Base-by-base conservation (phyloP, 2,113 vertebrate genomes). In the Erythrocercus mccallii region DNA sequence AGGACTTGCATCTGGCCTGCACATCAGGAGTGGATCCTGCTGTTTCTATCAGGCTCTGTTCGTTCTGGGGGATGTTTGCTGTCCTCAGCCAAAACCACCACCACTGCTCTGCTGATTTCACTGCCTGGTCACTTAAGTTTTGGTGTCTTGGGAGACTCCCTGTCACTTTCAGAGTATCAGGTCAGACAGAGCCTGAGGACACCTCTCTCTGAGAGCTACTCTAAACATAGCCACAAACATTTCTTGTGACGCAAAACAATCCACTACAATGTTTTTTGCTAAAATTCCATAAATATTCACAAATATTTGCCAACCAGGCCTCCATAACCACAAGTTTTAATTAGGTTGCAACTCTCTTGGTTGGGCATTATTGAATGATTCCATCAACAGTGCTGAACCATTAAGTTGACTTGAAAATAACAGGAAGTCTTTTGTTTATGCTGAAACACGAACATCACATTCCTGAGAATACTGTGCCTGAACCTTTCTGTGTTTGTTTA, bases 271-370 rank as follows among this genome's bases (percentile, higher is more conserved):
- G 0, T 4, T 58, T 92, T 92, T 81, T 78, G 16, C 35, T 94
- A 70, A 88, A 88, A 68, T 6, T 3, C 20, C 28, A 93, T 78
- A 90, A 90, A 88, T 96, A 94, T 92, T 90, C 40, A 93, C 47
- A 92, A 94, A 86, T 57, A 74, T 86, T 92, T 90, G n/a, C 51
- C 27, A 2, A 74, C 31, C 7, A 47, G 68, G 7, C 53, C 62
- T 83, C 51, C 2, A 25, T 51, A 86, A 58, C 40, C 40, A 69
- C 0, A 5, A 56, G 56, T 68, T 90, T 92, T 96, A 94, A 95
- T 95, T 93, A 90, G 69, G 44, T 74, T 42, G 15, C 18, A 5
- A 61, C 31, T 84, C 23, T 17, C 24, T 92, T 68, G 23, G 37
- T 74, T 81, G 44, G 53, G 35, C 35, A 61, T 81, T 57, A 78